Conservation (phyloP, 2,113 vertebrate species). For the Sturnus vulgaris region DNA sequence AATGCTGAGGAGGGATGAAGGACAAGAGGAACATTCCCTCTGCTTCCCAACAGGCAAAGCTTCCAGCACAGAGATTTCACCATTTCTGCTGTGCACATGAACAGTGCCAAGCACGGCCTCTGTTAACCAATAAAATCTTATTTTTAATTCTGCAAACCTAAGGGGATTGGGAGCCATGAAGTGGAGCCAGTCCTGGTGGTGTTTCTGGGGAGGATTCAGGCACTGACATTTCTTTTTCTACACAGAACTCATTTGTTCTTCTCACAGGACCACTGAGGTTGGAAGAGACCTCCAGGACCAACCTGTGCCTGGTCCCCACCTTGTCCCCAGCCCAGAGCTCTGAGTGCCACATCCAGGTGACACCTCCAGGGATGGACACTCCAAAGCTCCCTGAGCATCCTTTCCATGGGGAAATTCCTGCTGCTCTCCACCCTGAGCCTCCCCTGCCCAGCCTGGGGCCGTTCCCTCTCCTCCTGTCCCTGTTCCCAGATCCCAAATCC, state of each 20-base stretch:
- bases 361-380: not conserved
- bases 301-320: rapidly evolving
- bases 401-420: not conserved
- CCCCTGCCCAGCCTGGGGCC: rapidly evolving
- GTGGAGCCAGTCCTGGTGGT: not conserved
- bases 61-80: rapidly evolving
- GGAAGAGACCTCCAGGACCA: not conserved
- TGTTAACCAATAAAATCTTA: rapidly evolving
- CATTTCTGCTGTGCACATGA: not conserved
- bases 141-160: not conserved
- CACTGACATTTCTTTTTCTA: not conserved
- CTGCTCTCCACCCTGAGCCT: rapidly evolving
- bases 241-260: not conserved
- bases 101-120: not conserved
- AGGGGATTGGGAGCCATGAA: rapidly evolving
- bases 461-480: not conserved
- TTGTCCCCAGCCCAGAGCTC: not conserved
- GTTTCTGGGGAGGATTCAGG: not conserved
- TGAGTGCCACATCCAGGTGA: rapidly evolving
- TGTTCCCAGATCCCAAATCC: rapidly evolving
- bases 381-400: not conserved
- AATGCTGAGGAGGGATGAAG: not conserved
- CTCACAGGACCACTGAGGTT: not conserved
- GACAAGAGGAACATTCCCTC: not conserved
- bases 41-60: not conserved